These are phyloP conservation scores for Prenolepis imparis DNA, from an alignment of 2,888 invertebrate genomes.

Conservation along the genomic window DNA sequence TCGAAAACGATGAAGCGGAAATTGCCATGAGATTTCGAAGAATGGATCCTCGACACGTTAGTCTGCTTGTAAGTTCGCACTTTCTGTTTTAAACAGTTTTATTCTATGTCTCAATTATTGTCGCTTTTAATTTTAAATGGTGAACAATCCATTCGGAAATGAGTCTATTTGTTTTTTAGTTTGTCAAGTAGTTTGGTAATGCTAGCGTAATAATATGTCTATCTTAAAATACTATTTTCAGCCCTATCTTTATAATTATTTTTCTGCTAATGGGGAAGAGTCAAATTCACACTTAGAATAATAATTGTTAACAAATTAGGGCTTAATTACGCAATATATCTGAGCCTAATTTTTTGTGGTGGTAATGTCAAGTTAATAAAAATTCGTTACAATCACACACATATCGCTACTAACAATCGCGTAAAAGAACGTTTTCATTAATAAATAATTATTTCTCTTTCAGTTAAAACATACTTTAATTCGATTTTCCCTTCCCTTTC, in stretches of 20 bases:
- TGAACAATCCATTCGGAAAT: too few species aligned
- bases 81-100: constrained; percentile 15
- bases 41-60: constrained; percentile 41
- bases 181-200: too few species aligned
- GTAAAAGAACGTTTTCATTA: neutral
- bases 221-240: too few species aligned
- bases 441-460: neutral
- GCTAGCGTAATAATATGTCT: too few species aligned
- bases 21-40: constrained; percentile 42
- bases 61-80: neutral
- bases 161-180: too few species aligned
- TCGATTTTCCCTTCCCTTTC: neutral
- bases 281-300: too few species aligned
- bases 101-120: neutral
- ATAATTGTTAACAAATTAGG: too few species aligned
- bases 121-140: neutral
- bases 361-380: neutral
- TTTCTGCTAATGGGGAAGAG: too few species aligned
- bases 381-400: neutral
- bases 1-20: constrained; percentile 49
- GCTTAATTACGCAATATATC: too few species aligned
- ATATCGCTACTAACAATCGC: neutral
- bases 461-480: neutral
- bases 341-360: too few species aligned
- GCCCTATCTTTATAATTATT: too few species aligned